phyloP scores from a whole-genome alignment of 2,113 vertebrate species.

The Dicrurus megarhynchus region DNA sequence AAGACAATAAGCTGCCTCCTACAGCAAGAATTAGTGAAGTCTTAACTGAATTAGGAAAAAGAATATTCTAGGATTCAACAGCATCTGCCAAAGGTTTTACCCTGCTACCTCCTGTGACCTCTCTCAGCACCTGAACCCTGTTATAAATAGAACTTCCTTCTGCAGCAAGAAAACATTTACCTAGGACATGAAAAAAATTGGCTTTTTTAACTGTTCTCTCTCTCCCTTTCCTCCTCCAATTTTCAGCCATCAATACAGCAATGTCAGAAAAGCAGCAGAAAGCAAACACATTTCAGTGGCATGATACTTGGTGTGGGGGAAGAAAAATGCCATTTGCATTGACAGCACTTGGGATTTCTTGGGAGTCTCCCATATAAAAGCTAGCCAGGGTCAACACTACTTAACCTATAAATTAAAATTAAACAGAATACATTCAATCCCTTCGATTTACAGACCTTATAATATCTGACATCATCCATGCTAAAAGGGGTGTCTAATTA shows the following conservation, averaged over 20 bases:
- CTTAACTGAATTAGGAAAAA: background rate
- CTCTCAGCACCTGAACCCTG: background rate
- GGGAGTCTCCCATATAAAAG: background rate
- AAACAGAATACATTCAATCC: background rate
- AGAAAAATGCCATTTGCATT: background rate
- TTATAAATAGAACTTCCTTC: background rate
- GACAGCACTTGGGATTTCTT: background rate
- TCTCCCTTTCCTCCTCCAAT: background rate
- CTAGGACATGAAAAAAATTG: background rate
- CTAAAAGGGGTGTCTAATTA: background rate
- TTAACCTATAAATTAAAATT: conserved; percentile 13
- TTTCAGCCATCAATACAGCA: background rate
- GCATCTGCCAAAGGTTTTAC: background rate
- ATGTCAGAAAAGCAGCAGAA: background rate
- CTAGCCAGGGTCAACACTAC: background rate
- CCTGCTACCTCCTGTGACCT: background rate
- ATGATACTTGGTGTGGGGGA: fast-evolving
- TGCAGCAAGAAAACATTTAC: background rate
- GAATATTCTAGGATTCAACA: background rate
- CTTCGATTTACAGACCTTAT: background rate
- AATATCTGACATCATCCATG: conserved; percentile 1
- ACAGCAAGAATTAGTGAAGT: background rate
- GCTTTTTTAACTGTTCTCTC: background rate
- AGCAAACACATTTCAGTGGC: background rate
- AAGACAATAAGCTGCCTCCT: background rate